phyloP scores from a whole-genome alignment of 2,888 invertebrate species.

The Lithophane ornitopus region DNA sequence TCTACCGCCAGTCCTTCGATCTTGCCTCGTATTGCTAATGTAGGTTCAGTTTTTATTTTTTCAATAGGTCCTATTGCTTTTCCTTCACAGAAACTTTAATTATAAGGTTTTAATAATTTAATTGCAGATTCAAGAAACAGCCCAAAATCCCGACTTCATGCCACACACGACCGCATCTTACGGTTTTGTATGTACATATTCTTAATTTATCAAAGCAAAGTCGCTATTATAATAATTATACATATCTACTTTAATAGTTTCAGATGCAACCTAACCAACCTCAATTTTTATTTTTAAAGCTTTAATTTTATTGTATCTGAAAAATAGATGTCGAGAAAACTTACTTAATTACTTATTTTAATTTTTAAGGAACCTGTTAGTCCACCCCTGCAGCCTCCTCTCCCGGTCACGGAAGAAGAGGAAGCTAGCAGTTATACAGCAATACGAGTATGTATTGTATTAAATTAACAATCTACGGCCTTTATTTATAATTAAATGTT shows the following conservation, averaged over 20 bases:
- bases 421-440: background rate
- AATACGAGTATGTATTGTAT: background rate
- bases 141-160: background rate
- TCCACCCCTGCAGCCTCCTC: background rate
- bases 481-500: background rate
- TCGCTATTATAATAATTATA: background rate
- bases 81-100: background rate
- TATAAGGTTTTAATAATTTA: background rate
- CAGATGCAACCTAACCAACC: background rate
- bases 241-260: background rate
- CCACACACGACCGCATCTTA: background rate
- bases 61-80: background rate
- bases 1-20: background rate
- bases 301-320: background rate
- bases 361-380: background rate
- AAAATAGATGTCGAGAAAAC: background rate
- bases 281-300: background rate
- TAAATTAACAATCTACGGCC: background rate
- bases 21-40: background rate
- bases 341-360: background rate
- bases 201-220: background rate
- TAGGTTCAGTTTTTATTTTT: background rate
- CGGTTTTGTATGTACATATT: background rate
- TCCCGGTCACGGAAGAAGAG: background rate
- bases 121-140: background rate